A percentile compares a stretch with the other conserved stretches of the same genome.
These are phyloP conservation scores for Chironomus riparius DNA, from an alignment of 2,888 invertebrate genomes.

Conservation along the genomic window DNA sequence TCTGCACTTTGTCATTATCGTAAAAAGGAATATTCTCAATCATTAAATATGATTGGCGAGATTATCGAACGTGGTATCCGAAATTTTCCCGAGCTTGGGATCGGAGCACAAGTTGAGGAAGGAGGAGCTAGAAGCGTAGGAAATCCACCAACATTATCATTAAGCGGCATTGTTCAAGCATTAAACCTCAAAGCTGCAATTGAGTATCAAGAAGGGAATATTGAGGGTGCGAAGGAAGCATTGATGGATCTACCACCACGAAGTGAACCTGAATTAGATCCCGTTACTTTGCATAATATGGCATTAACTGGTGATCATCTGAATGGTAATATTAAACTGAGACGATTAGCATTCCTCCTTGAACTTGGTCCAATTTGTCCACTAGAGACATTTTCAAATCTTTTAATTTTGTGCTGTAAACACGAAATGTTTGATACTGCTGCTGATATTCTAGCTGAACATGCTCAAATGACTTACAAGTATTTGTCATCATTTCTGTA, in stretches of 20 bases:
- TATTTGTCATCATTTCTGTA: constrained; percentile 87
- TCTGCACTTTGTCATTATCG: constrained; percentile 91
- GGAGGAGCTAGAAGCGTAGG: constrained; percentile 84
- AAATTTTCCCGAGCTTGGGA: constrained; percentile 94
- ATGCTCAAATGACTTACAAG: constrained; percentile 92
- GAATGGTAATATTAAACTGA: constrained; percentile 79
- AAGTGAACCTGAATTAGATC: constrained; percentile 94
- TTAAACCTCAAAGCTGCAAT: constrained; percentile 98
- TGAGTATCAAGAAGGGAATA: constrained; percentile 86
- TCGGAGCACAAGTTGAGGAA: constrained; percentile 89
- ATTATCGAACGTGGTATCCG: constrained; percentile 94
- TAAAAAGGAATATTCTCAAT: constrained; percentile 85
- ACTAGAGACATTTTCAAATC: constrained; percentile 93
- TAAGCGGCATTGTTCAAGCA: constrained; percentile 95
- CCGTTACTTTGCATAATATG: constrained; percentile 94
- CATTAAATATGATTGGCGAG: constrained; percentile 88
- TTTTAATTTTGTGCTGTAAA: constrained; percentile 89
- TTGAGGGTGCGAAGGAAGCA: constrained; percentile 78
- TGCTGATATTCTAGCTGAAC: constrained; percentile 95
- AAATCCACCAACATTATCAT: constrained; percentile 84
- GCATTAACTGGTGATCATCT: constrained; percentile 83
- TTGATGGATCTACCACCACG: constrained; percentile 85
- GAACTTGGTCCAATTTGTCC: constrained; percentile 91
- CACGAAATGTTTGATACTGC: constrained; percentile 96
- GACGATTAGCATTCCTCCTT: constrained; percentile 81